These are phyloP conservation scores for Ernsta delagoae DNA, from an alignment of 2,888 invertebrate genomes.

Conservation along the genomic window DNA sequence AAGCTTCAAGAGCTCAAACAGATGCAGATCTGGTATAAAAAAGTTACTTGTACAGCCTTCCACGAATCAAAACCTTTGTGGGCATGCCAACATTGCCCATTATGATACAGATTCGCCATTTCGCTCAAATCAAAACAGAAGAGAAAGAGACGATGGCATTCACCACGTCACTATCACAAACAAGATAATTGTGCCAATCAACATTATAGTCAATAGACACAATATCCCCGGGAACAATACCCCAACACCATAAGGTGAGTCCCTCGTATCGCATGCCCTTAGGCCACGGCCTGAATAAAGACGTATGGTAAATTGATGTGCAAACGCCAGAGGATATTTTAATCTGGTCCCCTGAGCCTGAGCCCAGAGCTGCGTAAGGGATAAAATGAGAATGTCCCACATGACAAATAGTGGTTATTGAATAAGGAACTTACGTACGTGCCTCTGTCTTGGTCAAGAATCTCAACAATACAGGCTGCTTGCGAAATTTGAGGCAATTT, in stretches of 20 bases:
- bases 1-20: no score
- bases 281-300: slow-evolving; percentile 1
- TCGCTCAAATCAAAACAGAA: no score
- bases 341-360: slow-evolving; percentile 24
- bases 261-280: slow-evolving; percentile 5
- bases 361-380: slow-evolving; percentile 31
- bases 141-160: no score
- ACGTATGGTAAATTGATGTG: slow-evolving; percentile 21
- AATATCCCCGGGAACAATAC: neutral
- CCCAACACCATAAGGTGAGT: neutral
- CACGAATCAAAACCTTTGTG: no score
- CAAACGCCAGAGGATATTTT: slow-evolving; percentile 22
- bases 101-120: no score
- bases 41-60: no score
- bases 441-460: neutral
- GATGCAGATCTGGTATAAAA: no score
- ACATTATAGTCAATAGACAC: no score
- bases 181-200: no score
- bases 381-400: slow-evolving; percentile 22
- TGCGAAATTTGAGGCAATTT: no score
- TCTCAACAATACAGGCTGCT: neutral
- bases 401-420: slow-evolving; percentile 25
- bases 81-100: no score
- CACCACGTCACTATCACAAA: no score
- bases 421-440: slow-evolving; percentile 7